Evolutionary conservation across 2,113 vertebrate species (phyloP).

Genomic region (Copsychus sechellarum): DNA sequence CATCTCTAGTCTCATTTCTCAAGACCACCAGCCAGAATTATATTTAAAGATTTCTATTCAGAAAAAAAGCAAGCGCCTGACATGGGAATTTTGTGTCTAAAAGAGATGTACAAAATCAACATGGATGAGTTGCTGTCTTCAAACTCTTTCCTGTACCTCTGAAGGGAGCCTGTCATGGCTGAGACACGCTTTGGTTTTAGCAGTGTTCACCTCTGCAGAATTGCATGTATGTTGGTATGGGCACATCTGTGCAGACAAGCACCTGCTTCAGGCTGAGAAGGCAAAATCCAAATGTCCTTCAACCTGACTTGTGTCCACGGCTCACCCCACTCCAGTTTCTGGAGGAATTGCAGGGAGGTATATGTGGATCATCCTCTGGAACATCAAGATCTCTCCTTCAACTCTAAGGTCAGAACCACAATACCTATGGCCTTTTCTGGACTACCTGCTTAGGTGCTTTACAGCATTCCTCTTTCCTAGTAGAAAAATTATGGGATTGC

Average conservation of each 20-base stretch:
- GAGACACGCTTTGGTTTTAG: background rate
- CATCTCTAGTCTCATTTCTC: background rate
- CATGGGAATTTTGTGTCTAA: background rate
- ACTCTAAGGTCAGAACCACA: background rate
- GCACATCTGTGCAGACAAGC: background rate
- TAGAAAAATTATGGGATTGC: background rate
- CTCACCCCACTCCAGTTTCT: background rate
- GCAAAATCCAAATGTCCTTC: background rate
- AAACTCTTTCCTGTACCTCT: background rate
- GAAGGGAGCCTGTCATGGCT: background rate
- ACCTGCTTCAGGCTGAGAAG: background rate
- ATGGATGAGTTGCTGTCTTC: background rate
- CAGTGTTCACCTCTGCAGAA: background rate
- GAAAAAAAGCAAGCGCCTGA: background rate
- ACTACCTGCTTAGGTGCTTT: background rate
- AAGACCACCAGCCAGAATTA: background rate
- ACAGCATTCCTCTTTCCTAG: background rate
- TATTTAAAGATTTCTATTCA: background rate
- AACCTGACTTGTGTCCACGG: background rate
- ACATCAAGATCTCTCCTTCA: background rate
- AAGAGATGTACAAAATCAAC: background rate
- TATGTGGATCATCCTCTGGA: background rate
- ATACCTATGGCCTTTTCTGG: background rate
- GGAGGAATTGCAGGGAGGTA: background rate
- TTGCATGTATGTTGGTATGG: background rate